Percentiles rank a stretch among this genome's conserved stretches.
Evolutionary conservation across 2,797 vertebrate genomes (phyloP).

Genomic region (Platyrinchus mystaceus): DNA sequence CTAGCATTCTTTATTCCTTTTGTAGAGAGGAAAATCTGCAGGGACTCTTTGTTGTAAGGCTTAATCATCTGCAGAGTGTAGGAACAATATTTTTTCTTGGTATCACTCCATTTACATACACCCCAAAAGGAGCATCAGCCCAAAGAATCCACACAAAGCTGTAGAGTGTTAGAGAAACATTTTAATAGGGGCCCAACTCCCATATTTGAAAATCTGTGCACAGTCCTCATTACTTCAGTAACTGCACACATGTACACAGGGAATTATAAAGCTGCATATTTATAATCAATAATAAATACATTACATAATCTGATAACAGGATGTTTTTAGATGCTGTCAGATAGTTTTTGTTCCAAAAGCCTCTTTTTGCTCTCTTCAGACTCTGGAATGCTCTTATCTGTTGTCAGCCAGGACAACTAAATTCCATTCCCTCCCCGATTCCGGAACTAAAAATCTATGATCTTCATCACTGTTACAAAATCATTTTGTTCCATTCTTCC

Average conservation of each 20-base stretch:
- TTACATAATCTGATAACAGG: background rate
- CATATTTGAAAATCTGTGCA: background rate
- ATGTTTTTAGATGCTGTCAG: background rate
- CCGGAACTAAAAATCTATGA: background rate
- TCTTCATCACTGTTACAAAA: background rate
- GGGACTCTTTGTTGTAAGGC: background rate
- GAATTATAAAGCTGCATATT: background rate
- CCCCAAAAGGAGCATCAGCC: background rate
- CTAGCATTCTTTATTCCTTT: conserved; percentile 4
- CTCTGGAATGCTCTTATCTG: background rate
- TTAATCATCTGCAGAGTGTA: background rate
- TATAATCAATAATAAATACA: conserved; percentile 6
- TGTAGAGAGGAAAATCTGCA: conserved; percentile 7
- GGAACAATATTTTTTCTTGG: background rate
- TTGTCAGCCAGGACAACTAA: background rate
- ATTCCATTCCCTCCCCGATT: background rate
- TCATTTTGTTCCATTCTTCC: background rate
- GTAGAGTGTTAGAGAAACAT: background rate
- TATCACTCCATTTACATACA: background rate
- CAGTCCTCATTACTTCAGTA: background rate
- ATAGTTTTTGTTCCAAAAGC: background rate
- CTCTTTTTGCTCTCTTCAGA: background rate
- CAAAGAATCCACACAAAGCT: background rate
- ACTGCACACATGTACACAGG: background rate
- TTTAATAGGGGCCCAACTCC: background rate